Percentiles rank a stretch among this genome's conserved stretches.
phyloP scores from a whole-genome alignment of 2,113 vertebrate genomes.

The Noturus placidus region DNA sequence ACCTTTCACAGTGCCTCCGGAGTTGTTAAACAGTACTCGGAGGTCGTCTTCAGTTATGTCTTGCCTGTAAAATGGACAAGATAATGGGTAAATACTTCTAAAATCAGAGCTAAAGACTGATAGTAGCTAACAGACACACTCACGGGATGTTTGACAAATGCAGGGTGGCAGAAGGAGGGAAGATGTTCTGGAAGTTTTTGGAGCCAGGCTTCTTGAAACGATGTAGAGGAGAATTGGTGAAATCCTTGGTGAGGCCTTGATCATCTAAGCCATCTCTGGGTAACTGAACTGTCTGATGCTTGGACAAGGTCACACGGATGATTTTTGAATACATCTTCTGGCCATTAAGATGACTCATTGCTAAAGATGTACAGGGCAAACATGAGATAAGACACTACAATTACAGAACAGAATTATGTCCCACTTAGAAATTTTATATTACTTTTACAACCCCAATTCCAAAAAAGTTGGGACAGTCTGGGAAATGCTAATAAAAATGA shows the following conservation, averaged over 20 bases:
- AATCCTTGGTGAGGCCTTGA: slow-evolving; percentile 96
- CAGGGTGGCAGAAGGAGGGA: slow-evolving; percentile 93
- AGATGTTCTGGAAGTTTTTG: slow-evolving; percentile 98
- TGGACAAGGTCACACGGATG: slow-evolving; percentile 93
- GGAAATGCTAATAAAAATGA: no score
- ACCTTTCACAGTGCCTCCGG: slow-evolving; percentile 94
- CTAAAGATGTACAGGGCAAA: slow-evolving; percentile 59
- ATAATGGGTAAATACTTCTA: slow-evolving; percentile 21
- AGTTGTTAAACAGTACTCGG: slow-evolving; percentile 90
- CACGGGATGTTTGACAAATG: slow-evolving; percentile 97
- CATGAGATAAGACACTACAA: neutral
- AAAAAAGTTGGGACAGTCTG: no score
- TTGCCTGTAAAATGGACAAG: slow-evolving; percentile 74
- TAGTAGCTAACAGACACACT: slow-evolving; percentile 64
- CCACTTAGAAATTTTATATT: neutral
- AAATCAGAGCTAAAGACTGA: slow-evolving; percentile 27
- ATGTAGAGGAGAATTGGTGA: slow-evolving; percentile 92
- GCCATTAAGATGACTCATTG: slow-evolving; percentile 97
- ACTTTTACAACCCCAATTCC: neutral
- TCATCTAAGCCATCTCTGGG: slow-evolving; percentile 95
- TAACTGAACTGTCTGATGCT: slow-evolving; percentile 94
- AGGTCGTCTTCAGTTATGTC: slow-evolving; percentile 93
- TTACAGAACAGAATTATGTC: neutral
- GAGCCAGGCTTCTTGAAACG: slow-evolving; percentile 71
- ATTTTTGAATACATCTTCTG: slow-evolving; percentile 99